These are phyloP conservation scores for Troides aeacus DNA, from an alignment of 2,888 invertebrate species.

Conservation along the genomic window DNA sequence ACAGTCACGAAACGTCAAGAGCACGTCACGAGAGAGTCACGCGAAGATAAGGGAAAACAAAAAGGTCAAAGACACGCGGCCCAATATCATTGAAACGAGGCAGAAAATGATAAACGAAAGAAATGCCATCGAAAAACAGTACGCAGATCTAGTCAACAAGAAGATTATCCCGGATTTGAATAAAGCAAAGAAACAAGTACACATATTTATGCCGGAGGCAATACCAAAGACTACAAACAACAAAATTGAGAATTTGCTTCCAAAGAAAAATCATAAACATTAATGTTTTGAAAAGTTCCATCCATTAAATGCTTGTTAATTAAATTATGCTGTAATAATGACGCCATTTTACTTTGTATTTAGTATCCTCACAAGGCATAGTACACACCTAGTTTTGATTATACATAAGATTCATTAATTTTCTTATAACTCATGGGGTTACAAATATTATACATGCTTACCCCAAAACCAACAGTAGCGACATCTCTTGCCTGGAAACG, in stretches of 20 bases:
- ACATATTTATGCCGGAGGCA: slow-evolving; percentile 86
- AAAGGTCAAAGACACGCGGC: slow-evolving; percentile 56
- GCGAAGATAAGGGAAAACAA: slow-evolving; percentile 54
- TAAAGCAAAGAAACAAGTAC: slow-evolving; percentile 82
- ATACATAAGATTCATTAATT: too few species aligned
- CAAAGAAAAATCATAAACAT: slow-evolving; percentile 39
- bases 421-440: too few species aligned
- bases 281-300: too few species aligned
- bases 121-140: slow-evolving; percentile 65
- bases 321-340: too few species aligned
- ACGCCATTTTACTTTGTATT: too few species aligned
- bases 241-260: slow-evolving; percentile 60
- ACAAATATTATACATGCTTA: slow-evolving; percentile 52
- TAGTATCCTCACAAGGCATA: too few species aligned
- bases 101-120: slow-evolving; percentile 64
- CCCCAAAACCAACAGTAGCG: slow-evolving; percentile 83
- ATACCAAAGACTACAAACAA: slow-evolving; percentile 73
- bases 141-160: slow-evolving; percentile 66
- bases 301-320: too few species aligned
- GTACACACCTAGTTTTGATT: too few species aligned
- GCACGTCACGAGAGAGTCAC: slow-evolving; percentile 58
- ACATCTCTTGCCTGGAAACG: slow-evolving; percentile 96
- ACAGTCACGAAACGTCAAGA: slow-evolving; percentile 69
- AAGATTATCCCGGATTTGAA: slow-evolving; percentile 66
- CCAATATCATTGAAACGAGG: slow-evolving; percentile 60